Percentiles rank a stretch among this genome's conserved stretches.
These are phyloP conservation scores for cattle (Bos taurus) DNA, from an alignment of 2,113 vertebrate genomes.

Conservation along the genomic window DNA sequence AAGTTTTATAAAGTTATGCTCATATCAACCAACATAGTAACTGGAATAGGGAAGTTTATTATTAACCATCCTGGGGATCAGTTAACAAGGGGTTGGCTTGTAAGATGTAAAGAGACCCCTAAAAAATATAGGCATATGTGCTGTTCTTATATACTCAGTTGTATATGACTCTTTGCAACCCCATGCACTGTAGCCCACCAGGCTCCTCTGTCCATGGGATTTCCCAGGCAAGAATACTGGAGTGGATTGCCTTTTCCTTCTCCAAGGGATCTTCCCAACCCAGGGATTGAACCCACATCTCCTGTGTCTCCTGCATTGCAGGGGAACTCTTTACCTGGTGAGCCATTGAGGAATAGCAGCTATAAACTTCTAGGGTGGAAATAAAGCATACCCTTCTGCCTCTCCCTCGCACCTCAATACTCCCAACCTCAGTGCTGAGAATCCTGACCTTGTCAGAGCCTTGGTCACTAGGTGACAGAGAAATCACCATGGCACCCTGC, in stretches of 20 bases:
- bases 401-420: background rate
- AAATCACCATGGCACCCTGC: background rate
- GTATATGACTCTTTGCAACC: background rate
- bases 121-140: background rate
- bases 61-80: background rate
- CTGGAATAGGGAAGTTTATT: background rate
- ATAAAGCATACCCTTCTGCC: background rate
- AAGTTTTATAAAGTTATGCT: background rate
- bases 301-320: background rate
- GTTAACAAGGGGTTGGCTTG: background rate
- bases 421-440: background rate
- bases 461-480: background rate
- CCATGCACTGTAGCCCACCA: background rate
- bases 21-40: background rate
- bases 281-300: background rate
- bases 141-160: background rate
- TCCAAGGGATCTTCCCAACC: background rate
- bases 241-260: background rate
- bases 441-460: background rate
- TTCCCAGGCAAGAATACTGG: background rate
- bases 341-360: background rate
- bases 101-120: background rate
- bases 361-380: background rate
- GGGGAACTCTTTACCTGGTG: background rate
- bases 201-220: background rate